Evolutionary conservation across 2,888 invertebrate genomes (phyloP).

Genomic region (Trypoxylon attenuatum): DNA sequence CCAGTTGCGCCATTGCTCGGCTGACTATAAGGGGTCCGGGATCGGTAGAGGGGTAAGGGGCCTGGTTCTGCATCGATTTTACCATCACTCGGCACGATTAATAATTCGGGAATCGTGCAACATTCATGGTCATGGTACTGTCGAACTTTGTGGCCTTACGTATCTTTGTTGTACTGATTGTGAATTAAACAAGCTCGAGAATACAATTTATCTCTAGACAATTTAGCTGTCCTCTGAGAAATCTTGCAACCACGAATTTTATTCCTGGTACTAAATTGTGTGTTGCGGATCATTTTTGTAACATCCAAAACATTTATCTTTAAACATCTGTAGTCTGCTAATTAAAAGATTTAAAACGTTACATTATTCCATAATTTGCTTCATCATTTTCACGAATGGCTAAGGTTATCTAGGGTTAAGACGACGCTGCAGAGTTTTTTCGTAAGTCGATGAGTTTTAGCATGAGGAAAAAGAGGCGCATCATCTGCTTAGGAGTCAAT

Average conservation of each 20-base stretch:
- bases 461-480: conserved; percentile 30
- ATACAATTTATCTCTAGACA: too few species aligned
- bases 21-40: not conserved
- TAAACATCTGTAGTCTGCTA: too few species aligned
- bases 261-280: too few species aligned
- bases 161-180: not conserved
- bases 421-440: conserved; percentile 13
- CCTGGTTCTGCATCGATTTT: not conserved
- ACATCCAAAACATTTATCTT: too few species aligned
- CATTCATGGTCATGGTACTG: not conserved
- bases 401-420: conserved; percentile 12
- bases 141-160: not conserved
- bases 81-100: not conserved
- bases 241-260: too few species aligned
- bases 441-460: conserved; percentile 40
- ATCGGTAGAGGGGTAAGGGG: too few species aligned
- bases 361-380: too few species aligned
- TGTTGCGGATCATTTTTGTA: too few species aligned
- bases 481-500: conserved; percentile 26
- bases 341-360: too few species aligned
- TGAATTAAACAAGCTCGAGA: too few species aligned
- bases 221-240: too few species aligned
- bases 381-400: too few species aligned
- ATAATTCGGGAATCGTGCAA: not conserved
- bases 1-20: not conserved